Conservation (phyloP, 2,888 invertebrate species). For the Drosophila nigricruria region DNA sequence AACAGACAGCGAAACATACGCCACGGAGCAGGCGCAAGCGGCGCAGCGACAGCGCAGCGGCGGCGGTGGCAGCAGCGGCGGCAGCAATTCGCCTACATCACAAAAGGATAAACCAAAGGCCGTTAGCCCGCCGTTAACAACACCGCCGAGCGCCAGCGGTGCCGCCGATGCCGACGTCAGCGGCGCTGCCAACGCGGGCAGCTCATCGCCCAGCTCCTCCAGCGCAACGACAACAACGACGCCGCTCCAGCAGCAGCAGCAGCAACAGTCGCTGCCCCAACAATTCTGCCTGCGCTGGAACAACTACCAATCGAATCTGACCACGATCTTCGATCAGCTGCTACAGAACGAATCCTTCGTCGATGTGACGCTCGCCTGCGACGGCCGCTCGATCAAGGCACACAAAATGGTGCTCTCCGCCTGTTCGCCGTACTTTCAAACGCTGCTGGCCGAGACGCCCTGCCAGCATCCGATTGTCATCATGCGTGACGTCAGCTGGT, state of each 20-base stretch:
- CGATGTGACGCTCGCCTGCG: conserved; percentile 96
- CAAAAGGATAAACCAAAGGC: conserved; percentile 46
- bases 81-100: conserved; percentile 18
- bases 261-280: conserved; percentile 85
- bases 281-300: conserved; percentile 97
- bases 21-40: conserved; percentile 65
- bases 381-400: conserved; percentile 95
- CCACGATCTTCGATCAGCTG: conserved; percentile 93
- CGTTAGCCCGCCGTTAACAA: conserved; percentile 21
- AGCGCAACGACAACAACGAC: conserved; percentile 11
- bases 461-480: conserved; percentile 97
- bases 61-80: conserved; percentile 36
- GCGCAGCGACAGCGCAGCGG: conserved; percentile 71
- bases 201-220: conserved; percentile 22
- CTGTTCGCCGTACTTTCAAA: conserved; percentile 97
- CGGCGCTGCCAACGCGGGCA: conserved; percentile 19
- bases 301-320: conserved; percentile 95
- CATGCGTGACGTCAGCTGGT: conserved; percentile 95
- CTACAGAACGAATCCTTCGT: conserved; percentile 95
- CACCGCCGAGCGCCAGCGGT: conserved; percentile 34
- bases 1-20: conserved; percentile 46
- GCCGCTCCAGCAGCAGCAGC: conserved; percentile 16
- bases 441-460: conserved; percentile 95
- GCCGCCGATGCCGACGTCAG: conserved; percentile 5
- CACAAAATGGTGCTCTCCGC: conserved; percentile 97